These are phyloP conservation scores for Rhorus exstirpatorius DNA, from an alignment of 2,888 invertebrate genomes.

Conservation along the genomic window DNA sequence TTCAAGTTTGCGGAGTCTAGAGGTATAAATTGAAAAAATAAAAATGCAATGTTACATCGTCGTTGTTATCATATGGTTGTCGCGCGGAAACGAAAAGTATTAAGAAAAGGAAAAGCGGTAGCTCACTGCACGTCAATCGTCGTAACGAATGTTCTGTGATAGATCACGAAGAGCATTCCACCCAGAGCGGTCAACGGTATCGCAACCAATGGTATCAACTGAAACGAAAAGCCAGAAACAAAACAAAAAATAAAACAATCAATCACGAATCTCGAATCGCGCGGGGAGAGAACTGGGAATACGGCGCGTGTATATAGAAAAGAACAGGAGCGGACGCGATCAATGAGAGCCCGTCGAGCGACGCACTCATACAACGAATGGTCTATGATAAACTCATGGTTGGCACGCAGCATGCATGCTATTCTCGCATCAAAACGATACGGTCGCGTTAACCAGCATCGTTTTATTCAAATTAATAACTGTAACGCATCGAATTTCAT, in stretches of 20 bases:
- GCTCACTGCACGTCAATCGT: constrained; percentile 84
- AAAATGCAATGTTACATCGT: too few species aligned
- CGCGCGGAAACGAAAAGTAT: background rate
- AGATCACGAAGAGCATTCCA: constrained; percentile 74
- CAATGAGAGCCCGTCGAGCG: too few species aligned
- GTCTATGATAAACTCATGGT: constrained; percentile 36
- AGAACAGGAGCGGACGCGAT: too few species aligned
- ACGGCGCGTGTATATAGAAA: too few species aligned
- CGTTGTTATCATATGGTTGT: too few species aligned
- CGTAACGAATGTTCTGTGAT: constrained; percentile 78
- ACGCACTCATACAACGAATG: too few species aligned
- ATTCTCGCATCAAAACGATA: constrained; percentile 28
- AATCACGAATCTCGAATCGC: background rate
- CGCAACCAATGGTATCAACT: constrained; percentile 80
- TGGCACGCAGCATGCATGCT: constrained; percentile 44
- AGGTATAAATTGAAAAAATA: background rate
- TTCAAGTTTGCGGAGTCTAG: constrained; percentile 45
- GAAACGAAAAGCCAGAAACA: constrained; percentile 72
- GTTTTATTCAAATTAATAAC: constrained; percentile 25
- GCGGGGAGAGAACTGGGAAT: background rate
- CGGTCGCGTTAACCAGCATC: constrained; percentile 10
- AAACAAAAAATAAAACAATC: constrained; percentile 9
- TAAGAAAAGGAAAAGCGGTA: too few species aligned
- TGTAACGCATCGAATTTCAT: constrained; percentile 5
- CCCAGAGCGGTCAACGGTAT: constrained; percentile 66